These are phyloP conservation scores for Pheosia gnoma DNA, from an alignment of 2,888 invertebrate genomes.

Conservation along the genomic window DNA sequence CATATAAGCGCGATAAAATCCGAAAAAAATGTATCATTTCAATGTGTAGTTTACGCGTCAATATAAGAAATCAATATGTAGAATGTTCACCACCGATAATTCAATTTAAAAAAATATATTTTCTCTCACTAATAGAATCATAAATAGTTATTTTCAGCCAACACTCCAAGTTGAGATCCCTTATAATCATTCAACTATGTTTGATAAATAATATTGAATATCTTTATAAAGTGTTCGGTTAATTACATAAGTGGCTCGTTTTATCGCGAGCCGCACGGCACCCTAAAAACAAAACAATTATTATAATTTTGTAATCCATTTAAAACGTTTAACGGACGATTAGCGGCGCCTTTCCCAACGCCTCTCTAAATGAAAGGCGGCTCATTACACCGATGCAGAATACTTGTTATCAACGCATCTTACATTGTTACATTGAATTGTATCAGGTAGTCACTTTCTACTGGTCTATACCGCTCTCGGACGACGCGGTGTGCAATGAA, in stretches of 20 bases:
- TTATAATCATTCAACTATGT: no score
- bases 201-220: neutral
- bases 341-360: conserved; percentile 43
- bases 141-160: no score
- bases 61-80: no score
- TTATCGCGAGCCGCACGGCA: neutral
- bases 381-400: conserved; percentile 17
- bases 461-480: neutral
- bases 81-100: no score
- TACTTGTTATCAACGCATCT: neutral
- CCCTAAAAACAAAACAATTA: conserved; percentile 31
- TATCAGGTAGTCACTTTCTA: neutral
- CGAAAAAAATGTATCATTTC: no score
- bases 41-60: no score
- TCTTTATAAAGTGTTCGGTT: no score
- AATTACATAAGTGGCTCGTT: neutral
- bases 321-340: conserved; percentile 34
- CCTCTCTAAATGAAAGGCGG: conserved; percentile 56
- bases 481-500: no score
- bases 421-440: neutral
- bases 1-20: no score
- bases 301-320: conserved; percentile 33
- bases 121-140: no score
- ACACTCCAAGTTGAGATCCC: no score
- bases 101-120: no score